Base-by-base conservation (phyloP, 2,888 invertebrate genomes). In the Clusia tigrina region DNA sequence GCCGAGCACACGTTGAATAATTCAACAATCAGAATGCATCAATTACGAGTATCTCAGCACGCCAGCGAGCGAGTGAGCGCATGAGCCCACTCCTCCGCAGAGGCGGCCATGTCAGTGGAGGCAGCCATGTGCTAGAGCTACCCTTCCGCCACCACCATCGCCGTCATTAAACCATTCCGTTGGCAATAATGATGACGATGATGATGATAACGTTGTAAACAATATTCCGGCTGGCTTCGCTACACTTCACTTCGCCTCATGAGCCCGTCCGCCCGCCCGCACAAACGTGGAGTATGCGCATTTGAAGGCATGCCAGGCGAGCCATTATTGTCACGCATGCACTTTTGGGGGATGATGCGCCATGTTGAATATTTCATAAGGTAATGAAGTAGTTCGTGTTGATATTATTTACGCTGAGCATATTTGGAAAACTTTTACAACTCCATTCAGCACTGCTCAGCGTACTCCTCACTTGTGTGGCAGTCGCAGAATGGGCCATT, bases 311-410 rank as follows among this genome's bases (percentile, higher is more conserved):
- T 59, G 46, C 10, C 20, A 48, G 37, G 38, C 1, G 46, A 32
- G 18, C 12, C 6, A 1, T 42, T n/a, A 52, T 55, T 46, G 26
- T 32, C 55, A 46, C 37, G 58, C 52, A 37, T 54, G 54, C 6
- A 2, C 18, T 58, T 42, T 38, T 58, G 24, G 67, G 74, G 72
- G 69, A 68, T 63, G 72, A 57, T 69, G 57, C 73, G 78, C 77
- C 77, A 78, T 78, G 67, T 78, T 78, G 78, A 78, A 77, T 78
- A 74, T 77, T 74, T 77, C 65, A 76, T 77, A 73, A 77, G 67
- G 66, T 72, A 77, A 77, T 76, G 69, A 77, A 74, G 73, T 74
- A 74, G 71, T 74, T 72, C n/a, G 66, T 66, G 76, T 68, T 68
- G 24, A 42, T 60, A 56, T 56, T 23, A 42, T 10, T 56, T 42